Percentiles rank a stretch among this genome's conserved stretches.
These are phyloP conservation scores for Athetis lepigone DNA, from an alignment of 2,888 invertebrate species.

Conservation along the genomic window DNA sequence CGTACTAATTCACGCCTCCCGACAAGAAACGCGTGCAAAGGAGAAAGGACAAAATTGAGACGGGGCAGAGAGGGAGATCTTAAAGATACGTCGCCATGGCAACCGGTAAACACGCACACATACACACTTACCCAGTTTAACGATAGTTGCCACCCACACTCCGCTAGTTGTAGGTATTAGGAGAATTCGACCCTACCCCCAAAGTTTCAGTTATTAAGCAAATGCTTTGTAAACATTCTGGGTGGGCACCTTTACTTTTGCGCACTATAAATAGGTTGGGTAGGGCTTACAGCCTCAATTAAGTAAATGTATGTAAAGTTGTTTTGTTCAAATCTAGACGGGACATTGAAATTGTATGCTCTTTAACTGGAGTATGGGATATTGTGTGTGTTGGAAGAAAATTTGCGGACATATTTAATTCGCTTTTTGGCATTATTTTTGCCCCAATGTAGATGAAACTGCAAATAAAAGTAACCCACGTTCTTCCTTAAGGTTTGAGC, in stretches of 20 bases:
- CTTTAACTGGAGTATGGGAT: not conserved
- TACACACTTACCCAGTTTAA: constrained; percentile 69
- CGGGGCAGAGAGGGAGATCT: constrained; percentile 88
- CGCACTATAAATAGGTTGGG: constrained; percentile 85
- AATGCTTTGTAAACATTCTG: constrained; percentile 90
- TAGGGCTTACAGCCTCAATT: constrained; percentile 84
- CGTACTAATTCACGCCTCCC: constrained; percentile 85
- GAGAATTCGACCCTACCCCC: constrained; percentile 87
- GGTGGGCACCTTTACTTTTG: constrained; percentile 86
- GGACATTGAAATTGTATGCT: constrained; percentile 50
- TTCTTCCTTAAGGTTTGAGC: too few relatives aligned
- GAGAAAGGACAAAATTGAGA: constrained; percentile 90
- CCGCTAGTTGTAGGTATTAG: constrained; percentile 77
- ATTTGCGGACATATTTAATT: too few relatives aligned
- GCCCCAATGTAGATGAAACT: too few relatives aligned
- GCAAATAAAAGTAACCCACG: too few relatives aligned
- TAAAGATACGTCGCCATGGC: constrained; percentile 89
- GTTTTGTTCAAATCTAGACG: constrained; percentile 66
- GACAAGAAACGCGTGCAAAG: constrained; percentile 89
- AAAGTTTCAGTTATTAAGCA: constrained; percentile 90
- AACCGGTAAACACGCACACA: constrained; percentile 83
- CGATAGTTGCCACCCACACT: constrained; percentile 79
- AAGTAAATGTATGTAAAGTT: constrained; percentile 74
- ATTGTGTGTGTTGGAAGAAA: not conserved
- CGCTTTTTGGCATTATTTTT: too few relatives aligned